A percentile compares a stretch with the other conserved stretches of the same genome.
These are phyloP conservation scores for Bubo bubo DNA, from an alignment of 2,113 vertebrate species.

Conservation along the genomic window DNA sequence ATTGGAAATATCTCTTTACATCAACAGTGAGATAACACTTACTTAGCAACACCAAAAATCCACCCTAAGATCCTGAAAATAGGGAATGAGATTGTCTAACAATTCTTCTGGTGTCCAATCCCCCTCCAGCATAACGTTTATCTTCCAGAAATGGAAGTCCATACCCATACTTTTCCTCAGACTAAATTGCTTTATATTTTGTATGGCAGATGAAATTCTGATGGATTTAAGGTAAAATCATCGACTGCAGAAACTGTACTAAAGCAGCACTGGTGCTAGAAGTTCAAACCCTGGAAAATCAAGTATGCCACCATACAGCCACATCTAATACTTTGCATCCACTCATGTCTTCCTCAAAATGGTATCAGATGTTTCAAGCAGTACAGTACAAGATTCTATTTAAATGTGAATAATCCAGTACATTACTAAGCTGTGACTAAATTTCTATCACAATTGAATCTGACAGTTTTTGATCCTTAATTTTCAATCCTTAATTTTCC, in stretches of 20 bases:
- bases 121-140: rapidly evolving
- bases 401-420: background rate
- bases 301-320: too few relatives aligned
- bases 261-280: background rate
- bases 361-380: background rate
- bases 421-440: background rate
- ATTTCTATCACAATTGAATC: background rate
- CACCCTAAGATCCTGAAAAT: background rate
- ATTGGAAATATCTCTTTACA: background rate
- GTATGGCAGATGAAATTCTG: background rate
- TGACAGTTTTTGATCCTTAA: background rate
- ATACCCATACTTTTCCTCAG: background rate
- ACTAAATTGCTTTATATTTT: background rate
- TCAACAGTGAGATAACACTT: background rate
- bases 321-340: background rate
- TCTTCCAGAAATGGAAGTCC: background rate
- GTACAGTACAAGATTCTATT: background rate
- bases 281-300: background rate
- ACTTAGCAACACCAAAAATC: background rate
- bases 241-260: background rate
- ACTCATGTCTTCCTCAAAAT: background rate
- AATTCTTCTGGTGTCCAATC: background rate
- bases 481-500: background rate
- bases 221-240: background rate
- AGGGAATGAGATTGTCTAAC: background rate